These are phyloP conservation scores for Epizoanthus fatuus DNA, from an alignment of 92 coral and sea anemone species.

Conservation along the genomic window DNA sequence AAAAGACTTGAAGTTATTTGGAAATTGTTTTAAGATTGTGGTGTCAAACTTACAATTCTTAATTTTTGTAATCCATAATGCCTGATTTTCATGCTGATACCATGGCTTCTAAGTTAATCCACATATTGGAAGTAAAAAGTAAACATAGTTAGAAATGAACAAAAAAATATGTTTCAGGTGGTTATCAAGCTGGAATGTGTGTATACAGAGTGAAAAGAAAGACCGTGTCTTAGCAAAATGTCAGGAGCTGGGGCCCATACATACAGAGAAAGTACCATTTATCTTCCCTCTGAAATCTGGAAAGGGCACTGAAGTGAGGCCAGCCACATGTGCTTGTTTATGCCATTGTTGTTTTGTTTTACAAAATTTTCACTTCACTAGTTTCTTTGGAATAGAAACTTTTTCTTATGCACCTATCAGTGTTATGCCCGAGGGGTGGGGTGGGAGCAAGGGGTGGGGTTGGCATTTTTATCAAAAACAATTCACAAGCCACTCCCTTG, in stretches of 20 bases:
- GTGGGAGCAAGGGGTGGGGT: no score
- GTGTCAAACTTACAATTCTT: no score
- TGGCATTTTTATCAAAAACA: no score
- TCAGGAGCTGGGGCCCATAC: conserved; percentile 35
- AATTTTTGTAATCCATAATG: no score
- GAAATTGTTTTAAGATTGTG: no score
- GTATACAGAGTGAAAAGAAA: conserved; percentile 44
- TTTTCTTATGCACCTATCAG: no score
- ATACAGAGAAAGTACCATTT: conserved; percentile 27
- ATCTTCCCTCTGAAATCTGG: conserved; percentile 16
- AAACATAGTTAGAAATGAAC: conserved; percentile 1
- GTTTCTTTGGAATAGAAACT: neutral
- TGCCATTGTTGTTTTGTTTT: no score
- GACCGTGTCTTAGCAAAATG: conserved; percentile 31
- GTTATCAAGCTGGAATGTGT: conserved; percentile 35
- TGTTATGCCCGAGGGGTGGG: neutral
- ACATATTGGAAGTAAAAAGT: neutral
- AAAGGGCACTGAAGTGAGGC: conserved; percentile 31
- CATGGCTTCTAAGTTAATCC: no score
- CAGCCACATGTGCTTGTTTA: conserved; percentile 37
- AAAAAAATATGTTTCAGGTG: conserved; percentile 9
- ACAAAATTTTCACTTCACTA: no score
- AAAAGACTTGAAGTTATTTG: no score
- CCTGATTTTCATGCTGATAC: no score
- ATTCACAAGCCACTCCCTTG: no score